A percentile compares a stretch with the other conserved stretches of the same genome.
These are phyloP conservation scores for Eremobia ochroleuca DNA, from an alignment of 2,888 invertebrate genomes.

Conservation along the genomic window DNA sequence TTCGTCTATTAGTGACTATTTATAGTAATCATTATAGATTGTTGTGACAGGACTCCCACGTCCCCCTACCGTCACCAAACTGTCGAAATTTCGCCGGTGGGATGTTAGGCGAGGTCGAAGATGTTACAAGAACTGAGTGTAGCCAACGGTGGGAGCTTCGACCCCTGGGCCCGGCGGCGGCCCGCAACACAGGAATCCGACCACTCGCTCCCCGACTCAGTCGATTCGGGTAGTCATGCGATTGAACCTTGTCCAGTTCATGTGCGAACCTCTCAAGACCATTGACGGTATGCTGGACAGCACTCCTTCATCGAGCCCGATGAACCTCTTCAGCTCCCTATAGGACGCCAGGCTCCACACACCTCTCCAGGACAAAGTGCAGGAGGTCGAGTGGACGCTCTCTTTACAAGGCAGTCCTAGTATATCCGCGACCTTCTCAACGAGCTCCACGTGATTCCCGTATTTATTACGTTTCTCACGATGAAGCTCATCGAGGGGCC, in stretches of 20 bases:
- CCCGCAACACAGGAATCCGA: conserved; percentile 8
- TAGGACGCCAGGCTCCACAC: conserved; percentile 32
- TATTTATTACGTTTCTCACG: conserved; percentile 56
- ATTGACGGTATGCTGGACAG: neutral
- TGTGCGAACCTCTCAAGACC: conserved; percentile 9
- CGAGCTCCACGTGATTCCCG: neutral
- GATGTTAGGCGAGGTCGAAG: neutral
- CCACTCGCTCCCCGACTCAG: conserved; percentile 9
- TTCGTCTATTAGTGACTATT: too few species aligned
- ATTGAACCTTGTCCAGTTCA: conserved; percentile 78
- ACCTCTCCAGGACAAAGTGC: neutral
- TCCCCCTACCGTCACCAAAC: neutral
- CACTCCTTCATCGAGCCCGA: conserved; percentile 3
- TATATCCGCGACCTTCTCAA: neutral
- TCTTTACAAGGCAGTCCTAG: neutral
- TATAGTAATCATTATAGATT: neutral
- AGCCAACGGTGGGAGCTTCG: neutral
- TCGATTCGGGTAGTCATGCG: conserved; percentile 53
- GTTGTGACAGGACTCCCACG: neutral
- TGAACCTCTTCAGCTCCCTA: conserved; percentile 27
- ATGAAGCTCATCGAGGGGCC: conserved; percentile 64
- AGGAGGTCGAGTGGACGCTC: neutral
- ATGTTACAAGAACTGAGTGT: neutral
- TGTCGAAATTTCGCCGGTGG: neutral
- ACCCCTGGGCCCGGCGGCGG: neutral